Base-by-base conservation (phyloP, 2,113 vertebrate genomes). In the Sorex araneus region DNA sequence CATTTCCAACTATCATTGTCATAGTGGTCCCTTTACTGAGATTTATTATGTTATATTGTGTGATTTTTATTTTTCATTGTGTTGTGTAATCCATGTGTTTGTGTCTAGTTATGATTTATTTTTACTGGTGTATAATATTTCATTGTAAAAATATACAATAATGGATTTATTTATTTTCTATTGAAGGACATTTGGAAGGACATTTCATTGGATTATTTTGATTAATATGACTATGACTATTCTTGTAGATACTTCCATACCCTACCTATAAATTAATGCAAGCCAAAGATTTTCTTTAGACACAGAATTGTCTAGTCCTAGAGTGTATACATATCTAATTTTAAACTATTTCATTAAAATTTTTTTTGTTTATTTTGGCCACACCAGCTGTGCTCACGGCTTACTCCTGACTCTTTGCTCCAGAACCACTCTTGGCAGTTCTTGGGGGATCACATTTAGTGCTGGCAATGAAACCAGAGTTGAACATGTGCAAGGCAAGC, bases 261-360 rank as follows among this genome's bases (percentile, higher is more conserved):
- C 8, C 32, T 18, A 19, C 10, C n/a, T 40, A 12, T 73, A 25
- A 47, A 18, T 21, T 40, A 40, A 32, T 21, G 4, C 23, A 84
- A 77, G 66, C n/a, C 60, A 64, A 87, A 76, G 36, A 50, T 76
- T 71, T 89, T 79, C 70, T 93, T 94, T 57, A 71, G 50, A n/a
- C 54, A 18, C 25, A 28, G 84, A 80, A 92, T 54, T 69, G 66
- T 15, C 50, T 57, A 71, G 54, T 73, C 60, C 83, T 54, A 69
- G 18, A 2, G 4, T 73, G 2, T 50, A 2, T 77, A 43, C 9
- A 1, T 57, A 28, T 89, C 47, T 54, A 70, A 76, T 79, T 75
- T 2, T 40, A 57, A 89, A 86, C 75, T 60, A 60, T 60, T 60
- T 60, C 23, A 60, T 60, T 60, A 60, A 60, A 60, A 21, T 60